Base-by-base conservation (phyloP, 2,113 vertebrate genomes). In the Leptocoma aspasia region DNA sequence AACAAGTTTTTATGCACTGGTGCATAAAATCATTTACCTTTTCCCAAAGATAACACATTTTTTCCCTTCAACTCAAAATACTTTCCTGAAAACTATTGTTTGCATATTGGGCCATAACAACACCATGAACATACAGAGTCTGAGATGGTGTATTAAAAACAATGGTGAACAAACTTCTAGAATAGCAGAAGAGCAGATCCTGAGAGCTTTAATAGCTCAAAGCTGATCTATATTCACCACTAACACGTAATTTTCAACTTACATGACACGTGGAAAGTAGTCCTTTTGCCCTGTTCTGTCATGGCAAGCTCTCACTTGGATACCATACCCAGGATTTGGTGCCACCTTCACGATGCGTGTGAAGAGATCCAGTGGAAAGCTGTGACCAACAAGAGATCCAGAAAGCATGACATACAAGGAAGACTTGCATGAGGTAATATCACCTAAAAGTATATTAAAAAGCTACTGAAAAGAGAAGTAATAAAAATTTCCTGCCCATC, bases 301-400 rank as follows among this genome's bases (percentile, higher is more conserved):
- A 22, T 60, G 35, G 16, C 3, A 27, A 60, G 30, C 30, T 76
- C 37, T 53, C 45, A 37, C 11, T 52, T 86, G 28, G 39, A 61
- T 65, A 69, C 5, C 10, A 3, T 6, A 61, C 15, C 27, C 45
- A 57, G 63, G 24, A 81, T 4, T 83, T 37, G 13, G 23, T 64
- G 45, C n/a, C 9, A 45, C 31, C 28, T 69, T 83, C 45, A 41
- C 1, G 0, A 45, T 15, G 2, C 2, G 5, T 31, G 5, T 21
- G 47, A 71, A 82, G 61, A 87, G 77, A 71, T 60, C 18, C 33
- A 68, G 21, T 13, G 13, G 16, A 64, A 89, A 84, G 13, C 28
- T 39, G 12, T 13, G 37, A 80, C 35, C 15, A 52, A 23, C 1
- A 4, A 56, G 23, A 71, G 44, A 68, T 45, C 2, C 5, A 11